Evolutionary conservation across 1,140 invertebrate species (phyloP).

Genomic region (Polypedilum pembai): DNA sequence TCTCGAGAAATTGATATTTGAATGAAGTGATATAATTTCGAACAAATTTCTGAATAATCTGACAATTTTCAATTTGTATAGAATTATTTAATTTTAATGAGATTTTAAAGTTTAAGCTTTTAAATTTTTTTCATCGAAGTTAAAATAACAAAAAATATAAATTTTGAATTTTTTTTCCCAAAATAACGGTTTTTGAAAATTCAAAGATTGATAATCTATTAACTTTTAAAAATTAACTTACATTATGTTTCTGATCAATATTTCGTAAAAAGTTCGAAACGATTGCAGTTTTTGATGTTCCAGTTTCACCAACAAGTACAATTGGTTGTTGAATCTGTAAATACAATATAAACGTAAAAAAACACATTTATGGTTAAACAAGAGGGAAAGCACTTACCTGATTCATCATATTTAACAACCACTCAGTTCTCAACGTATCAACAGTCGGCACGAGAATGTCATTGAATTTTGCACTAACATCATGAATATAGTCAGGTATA

Average conservation of each 20-base stretch:
- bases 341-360: not conserved
- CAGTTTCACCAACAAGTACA: constrained; percentile 78
- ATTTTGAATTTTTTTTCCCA: not conserved
- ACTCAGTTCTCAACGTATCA: constrained; percentile 71
- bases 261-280: constrained; percentile 70
- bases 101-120: no score
- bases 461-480: constrained; percentile 59
- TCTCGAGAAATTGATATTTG: no score
- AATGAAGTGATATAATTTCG: no score
- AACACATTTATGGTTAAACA: constrained; percentile 22
- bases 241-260: constrained; percentile 60
- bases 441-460: constrained; percentile 84
- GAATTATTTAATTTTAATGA: no score
- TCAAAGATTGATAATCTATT: no score
- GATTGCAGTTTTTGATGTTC: constrained; percentile 85
- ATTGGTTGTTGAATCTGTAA: constrained; percentile 62
- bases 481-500: constrained; percentile 67
- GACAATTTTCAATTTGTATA: no score
- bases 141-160: not conserved
- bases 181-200: no score
- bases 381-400: constrained; percentile 45
- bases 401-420: constrained; percentile 72
- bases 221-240: constrained; percentile 44
- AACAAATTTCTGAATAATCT: no score
- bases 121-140: no score